A percentile compares a stretch with the other conserved stretches of the same genome.
phyloP scores from a whole-genome alignment of 2,888 invertebrate species.

The Agrotis ipsilon region DNA sequence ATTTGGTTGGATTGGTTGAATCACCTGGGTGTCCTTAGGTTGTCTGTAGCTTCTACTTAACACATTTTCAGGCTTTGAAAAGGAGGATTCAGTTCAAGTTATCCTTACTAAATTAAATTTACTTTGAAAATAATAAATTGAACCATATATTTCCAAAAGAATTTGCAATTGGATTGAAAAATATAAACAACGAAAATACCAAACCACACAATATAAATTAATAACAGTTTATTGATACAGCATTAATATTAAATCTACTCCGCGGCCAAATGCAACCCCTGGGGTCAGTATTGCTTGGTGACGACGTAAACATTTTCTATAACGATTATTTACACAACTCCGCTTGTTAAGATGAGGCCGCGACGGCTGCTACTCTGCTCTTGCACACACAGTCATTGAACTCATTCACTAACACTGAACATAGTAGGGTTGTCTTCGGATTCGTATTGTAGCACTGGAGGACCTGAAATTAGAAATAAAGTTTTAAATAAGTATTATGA shows the following conservation, averaged over 20 bases:
- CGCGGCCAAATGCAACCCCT: slow-evolving; percentile 48
- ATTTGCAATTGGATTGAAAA: not conserved
- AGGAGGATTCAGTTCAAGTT: no score
- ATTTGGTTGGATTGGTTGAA: no score
- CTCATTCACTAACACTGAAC: slow-evolving; percentile 88
- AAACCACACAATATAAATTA: slow-evolving; percentile 78
- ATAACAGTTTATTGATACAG: slow-evolving; percentile 88
- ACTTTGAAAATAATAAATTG: not conserved
- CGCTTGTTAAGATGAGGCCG: slow-evolving; percentile 79
- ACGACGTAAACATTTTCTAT: slow-evolving; percentile 62
- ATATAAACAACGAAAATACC: not conserved
- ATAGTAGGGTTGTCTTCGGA: slow-evolving; percentile 84
- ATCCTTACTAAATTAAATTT: no score
- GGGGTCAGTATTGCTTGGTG: slow-evolving; percentile 72
- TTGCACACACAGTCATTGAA: slow-evolving; percentile 90
- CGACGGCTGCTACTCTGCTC: slow-evolving; percentile 85
- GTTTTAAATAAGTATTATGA: no score
- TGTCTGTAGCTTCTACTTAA: no score
- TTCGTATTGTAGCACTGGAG: slow-evolving; percentile 87
- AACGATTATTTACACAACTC: slow-evolving; percentile 70
- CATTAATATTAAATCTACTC: slow-evolving; percentile 86
- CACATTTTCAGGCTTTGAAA: no score
- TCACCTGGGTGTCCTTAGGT: no score
- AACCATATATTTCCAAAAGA: not conserved
- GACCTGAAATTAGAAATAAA: slow-evolving; percentile 77